Evolutionary conservation across 2,888 invertebrate species (phyloP).

Genomic region (Xanthia togata): DNA sequence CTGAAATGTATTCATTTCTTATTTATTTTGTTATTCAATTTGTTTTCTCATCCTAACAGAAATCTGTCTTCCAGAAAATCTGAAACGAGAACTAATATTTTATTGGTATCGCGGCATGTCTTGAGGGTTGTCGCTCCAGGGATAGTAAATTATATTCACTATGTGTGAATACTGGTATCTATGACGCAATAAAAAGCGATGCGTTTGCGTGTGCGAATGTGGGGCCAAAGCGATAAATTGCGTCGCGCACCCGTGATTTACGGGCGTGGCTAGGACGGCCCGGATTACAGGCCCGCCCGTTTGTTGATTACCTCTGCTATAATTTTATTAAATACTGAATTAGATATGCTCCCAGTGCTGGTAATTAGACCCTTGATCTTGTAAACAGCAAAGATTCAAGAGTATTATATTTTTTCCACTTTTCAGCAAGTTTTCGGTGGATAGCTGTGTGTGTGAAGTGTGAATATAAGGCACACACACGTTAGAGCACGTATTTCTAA

Average conservation of each 20-base stretch:
- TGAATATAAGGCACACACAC: background rate
- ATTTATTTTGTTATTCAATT: constrained; percentile 19
- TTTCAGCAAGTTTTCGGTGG: background rate
- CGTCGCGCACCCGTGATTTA: constrained; percentile 71
- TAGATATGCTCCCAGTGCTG: constrained; percentile 33
- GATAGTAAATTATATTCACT: constrained; percentile 62
- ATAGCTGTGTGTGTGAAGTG: too few species aligned
- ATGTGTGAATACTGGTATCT: constrained; percentile 68
- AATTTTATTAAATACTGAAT: constrained; percentile 61
- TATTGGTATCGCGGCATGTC: constrained; percentile 25
- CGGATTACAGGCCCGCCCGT: constrained; percentile 67
- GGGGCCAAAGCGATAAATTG: constrained; percentile 75
- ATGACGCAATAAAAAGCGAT: constrained; percentile 73
- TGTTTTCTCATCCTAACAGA: background rate
- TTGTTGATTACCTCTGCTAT: constrained; percentile 64
- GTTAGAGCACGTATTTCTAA: background rate
- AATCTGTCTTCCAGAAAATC: constrained; percentile 22
- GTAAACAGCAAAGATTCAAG: background rate
- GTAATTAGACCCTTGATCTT: constrained; percentile 44
- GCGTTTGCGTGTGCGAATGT: constrained; percentile 71
- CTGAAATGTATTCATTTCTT: constrained; percentile 23
- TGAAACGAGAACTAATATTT: constrained; percentile 29
- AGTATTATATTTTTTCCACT: background rate
- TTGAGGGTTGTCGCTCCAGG: constrained; percentile 35
- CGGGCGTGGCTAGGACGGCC: constrained; percentile 58